phyloP scores from a whole-genome alignment of 2,797 vertebrate species.

The Delichon dasypus region DNA sequence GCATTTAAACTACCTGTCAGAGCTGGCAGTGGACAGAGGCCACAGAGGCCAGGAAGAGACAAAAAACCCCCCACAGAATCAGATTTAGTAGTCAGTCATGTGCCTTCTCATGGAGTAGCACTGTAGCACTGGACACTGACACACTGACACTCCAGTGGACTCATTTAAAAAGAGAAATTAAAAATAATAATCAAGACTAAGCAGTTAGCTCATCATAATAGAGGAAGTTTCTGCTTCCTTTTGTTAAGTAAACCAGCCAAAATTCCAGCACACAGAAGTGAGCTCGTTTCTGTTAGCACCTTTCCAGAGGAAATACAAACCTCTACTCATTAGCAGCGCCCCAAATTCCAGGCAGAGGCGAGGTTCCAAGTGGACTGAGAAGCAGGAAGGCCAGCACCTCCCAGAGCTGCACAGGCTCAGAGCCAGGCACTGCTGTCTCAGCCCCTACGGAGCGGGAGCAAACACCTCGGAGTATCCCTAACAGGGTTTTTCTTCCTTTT shows the following conservation, averaged over 20 bases:
- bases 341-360: background rate
- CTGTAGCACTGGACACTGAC: background rate
- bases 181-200: background rate
- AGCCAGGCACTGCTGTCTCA: background rate
- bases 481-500: rapidly evolving
- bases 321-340: background rate
- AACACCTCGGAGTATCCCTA: background rate
- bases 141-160: background rate
- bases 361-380: background rate
- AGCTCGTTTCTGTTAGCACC: background rate
- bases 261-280: background rate
- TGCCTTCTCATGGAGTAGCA: background rate
- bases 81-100: background rate
- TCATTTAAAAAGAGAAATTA: background rate
- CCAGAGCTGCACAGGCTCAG: background rate
- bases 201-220: background rate
- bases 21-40: background rate
- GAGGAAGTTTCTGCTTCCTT: background rate
- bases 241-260: background rate
- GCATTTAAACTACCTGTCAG: background rate
- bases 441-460: rapidly evolving
- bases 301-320: background rate
- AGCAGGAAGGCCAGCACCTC: background rate
- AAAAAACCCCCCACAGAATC: background rate
- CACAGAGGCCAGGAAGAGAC: background rate